A percentile compares a stretch with the other conserved stretches of the same genome.
Evolutionary conservation across 2,888 invertebrate genomes (phyloP).

Genomic region (Mythimna albipuncta): DNA sequence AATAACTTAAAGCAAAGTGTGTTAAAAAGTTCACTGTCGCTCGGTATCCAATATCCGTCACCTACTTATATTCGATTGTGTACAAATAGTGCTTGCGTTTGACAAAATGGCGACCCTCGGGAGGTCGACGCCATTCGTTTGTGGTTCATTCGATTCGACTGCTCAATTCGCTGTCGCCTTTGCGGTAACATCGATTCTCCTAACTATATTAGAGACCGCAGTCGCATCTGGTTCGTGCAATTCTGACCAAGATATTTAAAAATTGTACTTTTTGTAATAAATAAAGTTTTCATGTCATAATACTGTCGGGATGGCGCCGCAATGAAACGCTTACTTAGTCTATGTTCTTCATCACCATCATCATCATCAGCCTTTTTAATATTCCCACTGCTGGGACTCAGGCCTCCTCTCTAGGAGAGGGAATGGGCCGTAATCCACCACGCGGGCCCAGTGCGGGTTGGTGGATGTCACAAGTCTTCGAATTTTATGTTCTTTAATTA

Average conservation of each 20-base stretch:
- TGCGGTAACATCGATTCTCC: constrained; percentile 52
- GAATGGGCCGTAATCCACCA: too few species aligned
- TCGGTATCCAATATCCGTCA: constrained; percentile 22
- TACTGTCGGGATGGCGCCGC: too few species aligned
- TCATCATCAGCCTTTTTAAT: too few species aligned
- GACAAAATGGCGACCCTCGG: constrained; percentile 45
- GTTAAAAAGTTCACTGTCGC: constrained; percentile 2
- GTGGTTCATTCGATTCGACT: constrained; percentile 49
- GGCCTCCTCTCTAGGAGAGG: too few species aligned
- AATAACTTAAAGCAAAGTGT: background rate
- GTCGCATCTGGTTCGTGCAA: constrained; percentile 17
- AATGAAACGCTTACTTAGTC: too few species aligned
- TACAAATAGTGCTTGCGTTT: constrained; percentile 49
- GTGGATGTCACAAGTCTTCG: too few species aligned
- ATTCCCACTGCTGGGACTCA: too few species aligned
- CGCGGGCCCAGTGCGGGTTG: too few species aligned
- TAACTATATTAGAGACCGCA: constrained; percentile 48
- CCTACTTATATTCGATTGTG: constrained; percentile 27
- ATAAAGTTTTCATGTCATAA: too few species aligned
- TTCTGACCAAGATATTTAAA: constrained; percentile 6
- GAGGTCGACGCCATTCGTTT: constrained; percentile 52
- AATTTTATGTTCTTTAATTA: too few species aligned
- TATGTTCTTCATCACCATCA: too few species aligned
- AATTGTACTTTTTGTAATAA: background rate
- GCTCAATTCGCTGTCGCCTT: constrained; percentile 48